Percentiles rank a stretch among this genome's conserved stretches.
Evolutionary conservation across 2,113 vertebrate species (phyloP).

Genomic region (Hemichromis elongatus): DNA sequence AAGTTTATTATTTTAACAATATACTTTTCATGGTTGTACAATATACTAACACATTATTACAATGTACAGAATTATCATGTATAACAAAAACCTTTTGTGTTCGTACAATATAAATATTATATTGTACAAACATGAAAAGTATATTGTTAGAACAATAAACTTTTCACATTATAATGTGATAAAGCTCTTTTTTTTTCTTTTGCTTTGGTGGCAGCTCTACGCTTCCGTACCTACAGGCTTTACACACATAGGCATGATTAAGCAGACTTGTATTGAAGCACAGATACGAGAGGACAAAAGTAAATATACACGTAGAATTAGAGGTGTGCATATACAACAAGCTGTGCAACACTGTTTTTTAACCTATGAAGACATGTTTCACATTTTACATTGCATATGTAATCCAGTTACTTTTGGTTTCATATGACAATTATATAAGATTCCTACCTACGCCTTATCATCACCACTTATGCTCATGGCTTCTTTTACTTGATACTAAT

Average conservation of each 20-base stretch:
- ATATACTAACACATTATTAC: too few species aligned
- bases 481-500: not conserved
- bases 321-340: not conserved
- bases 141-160: too few species aligned
- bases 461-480: not conserved
- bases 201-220: too few species aligned
- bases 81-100: too few species aligned
- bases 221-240: conserved; percentile 39
- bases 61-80: too few species aligned
- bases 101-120: too few species aligned
- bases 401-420: not conserved
- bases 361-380: not conserved
- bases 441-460: not conserved
- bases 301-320: conserved; percentile 9
- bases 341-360: not conserved
- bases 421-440: not conserved
- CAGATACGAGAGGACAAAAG: conserved; percentile 31
- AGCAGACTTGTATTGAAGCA: not conserved
- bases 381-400: not conserved
- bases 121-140: too few species aligned
- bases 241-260: conserved; percentile 25
- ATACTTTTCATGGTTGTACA: too few species aligned
- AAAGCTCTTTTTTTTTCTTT: too few species aligned
- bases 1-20: too few species aligned
- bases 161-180: too few species aligned